These are phyloP conservation scores for Drosophila watanabei DNA, from an alignment of 1,140 invertebrate species.

Conservation along the genomic window DNA sequence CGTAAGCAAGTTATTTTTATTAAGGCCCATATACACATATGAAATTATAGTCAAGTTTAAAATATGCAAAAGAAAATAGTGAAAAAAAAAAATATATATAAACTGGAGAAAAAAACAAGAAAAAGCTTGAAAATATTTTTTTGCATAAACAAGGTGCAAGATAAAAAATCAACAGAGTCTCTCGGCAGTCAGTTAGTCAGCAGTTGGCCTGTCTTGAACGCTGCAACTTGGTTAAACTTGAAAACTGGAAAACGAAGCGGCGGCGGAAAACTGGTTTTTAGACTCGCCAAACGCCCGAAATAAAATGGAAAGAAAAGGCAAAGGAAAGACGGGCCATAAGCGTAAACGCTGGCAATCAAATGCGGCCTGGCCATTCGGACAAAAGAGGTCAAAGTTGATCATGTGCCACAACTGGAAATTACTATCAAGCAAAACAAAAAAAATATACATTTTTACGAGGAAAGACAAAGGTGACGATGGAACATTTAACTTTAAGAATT, in stretches of 20 bases:
- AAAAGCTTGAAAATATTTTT: conserved; percentile 67
- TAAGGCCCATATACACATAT: conserved; percentile 54
- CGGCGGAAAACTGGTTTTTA: conserved; percentile 63
- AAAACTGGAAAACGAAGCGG: conserved; percentile 69
- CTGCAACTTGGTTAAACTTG: conserved; percentile 67
- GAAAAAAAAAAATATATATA: conserved; percentile 4
- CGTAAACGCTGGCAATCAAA: conserved; percentile 79
- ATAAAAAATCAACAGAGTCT: conserved; percentile 51
- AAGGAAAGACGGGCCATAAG: conserved; percentile 53
- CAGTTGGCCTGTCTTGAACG: conserved; percentile 53
- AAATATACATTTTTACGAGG: background rate
- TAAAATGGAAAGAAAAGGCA: conserved; percentile 57
- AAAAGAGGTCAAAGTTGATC: conserved; percentile 83
- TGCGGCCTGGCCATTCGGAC: conserved; percentile 62
- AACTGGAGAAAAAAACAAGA: conserved; percentile 38
- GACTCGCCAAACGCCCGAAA: conserved; percentile 70
- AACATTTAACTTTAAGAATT: background rate
- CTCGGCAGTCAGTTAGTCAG: conserved; percentile 43
- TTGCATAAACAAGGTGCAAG: conserved; percentile 75
- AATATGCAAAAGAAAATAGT: conserved; percentile 28
- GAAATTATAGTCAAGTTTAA: conserved; percentile 58
- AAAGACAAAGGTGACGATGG: background rate
- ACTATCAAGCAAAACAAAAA: conserved; percentile 11
- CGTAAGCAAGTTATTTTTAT: conserved; percentile 60
- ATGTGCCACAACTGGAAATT: conserved; percentile 50